Conservation (phyloP, 2,888 invertebrate species). For the Parnassius apollo region DNA sequence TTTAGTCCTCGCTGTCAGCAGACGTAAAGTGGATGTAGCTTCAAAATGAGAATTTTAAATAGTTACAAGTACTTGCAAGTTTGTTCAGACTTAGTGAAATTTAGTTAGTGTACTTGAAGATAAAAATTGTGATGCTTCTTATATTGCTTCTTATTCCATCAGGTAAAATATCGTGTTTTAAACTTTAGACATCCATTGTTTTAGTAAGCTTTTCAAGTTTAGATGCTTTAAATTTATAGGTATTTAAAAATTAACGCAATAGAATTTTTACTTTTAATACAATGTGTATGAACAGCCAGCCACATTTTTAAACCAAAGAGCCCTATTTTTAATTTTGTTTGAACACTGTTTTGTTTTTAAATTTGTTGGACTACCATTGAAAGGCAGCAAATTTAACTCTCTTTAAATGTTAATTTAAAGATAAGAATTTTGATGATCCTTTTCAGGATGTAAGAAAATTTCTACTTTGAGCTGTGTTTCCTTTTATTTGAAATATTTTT, state of each 20-base stretch:
- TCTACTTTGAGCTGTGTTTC: conserved; percentile 13
- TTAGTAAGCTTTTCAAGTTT: no score
- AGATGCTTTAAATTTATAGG: no score
- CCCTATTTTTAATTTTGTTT: no score
- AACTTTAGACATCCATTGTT: not conserved
- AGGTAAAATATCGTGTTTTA: conserved; percentile 49
- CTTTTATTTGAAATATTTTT: no score
- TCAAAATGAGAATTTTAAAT: conserved; percentile 70
- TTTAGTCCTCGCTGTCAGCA: conserved; percentile 64
- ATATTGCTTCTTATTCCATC: conserved; percentile 58
- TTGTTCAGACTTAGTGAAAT: conserved; percentile 61
- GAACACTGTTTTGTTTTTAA: not conserved
- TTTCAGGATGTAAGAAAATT: conserved; percentile 23
- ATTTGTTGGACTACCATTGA: conserved; percentile 26
- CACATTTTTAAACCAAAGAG: no score
- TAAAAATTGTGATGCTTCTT: conserved; percentile 65
- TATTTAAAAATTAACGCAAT: no score
- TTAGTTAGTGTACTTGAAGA: conserved; percentile 53
- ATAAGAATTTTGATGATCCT: conserved; percentile 41
- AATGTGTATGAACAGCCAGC: no score
- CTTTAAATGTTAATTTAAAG: conserved; percentile 51
- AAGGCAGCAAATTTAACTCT: conserved; percentile 35
- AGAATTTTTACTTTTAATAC: no score
- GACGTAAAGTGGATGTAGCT: conserved; percentile 66
- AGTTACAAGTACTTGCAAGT: conserved; percentile 62